Evolutionary conservation across 2,888 invertebrate species (phyloP).

Genomic region (Catocala fraxini): DNA sequence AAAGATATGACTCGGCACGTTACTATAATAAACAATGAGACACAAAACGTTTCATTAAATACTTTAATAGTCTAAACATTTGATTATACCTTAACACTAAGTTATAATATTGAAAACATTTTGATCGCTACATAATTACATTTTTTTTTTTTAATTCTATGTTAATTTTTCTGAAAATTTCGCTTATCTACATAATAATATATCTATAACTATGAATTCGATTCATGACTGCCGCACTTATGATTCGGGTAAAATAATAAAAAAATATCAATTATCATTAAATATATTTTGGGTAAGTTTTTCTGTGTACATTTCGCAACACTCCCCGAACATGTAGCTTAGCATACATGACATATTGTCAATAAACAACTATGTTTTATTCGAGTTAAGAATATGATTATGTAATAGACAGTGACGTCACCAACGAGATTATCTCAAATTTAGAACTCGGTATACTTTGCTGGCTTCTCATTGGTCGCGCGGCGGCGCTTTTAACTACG

Average conservation of each 20-base stretch:
- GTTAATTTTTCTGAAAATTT: constrained; percentile 23
- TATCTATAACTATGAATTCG: constrained; percentile 20
- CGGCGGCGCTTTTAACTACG: too few species aligned
- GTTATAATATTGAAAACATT: constrained; percentile 45
- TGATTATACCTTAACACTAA: constrained; percentile 61
- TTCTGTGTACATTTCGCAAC: too few species aligned
- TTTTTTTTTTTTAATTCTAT: constrained; percentile 8
- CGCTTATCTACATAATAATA: constrained; percentile 27
- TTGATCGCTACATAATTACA: constrained; percentile 54
- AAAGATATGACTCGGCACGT: too few species aligned
- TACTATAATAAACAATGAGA: constrained; percentile 43
- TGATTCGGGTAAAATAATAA: constrained; percentile 29
- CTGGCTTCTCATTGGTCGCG: too few species aligned
- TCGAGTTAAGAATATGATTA: too few species aligned
- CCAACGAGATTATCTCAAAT: too few species aligned
- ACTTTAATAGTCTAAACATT: constrained; percentile 72
- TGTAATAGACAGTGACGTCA: too few species aligned
- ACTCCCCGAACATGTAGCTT: too few species aligned
- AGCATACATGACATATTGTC: too few species aligned
- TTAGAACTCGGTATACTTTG: too few species aligned
- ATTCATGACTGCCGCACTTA: constrained; percentile 38
- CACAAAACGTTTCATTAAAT: constrained; percentile 54
- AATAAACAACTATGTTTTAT: too few species aligned
- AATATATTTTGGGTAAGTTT: not conserved
- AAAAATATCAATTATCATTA: not conserved